Conservation (phyloP, 2,797 vertebrate species). For the Lagodon rhomboides region DNA sequence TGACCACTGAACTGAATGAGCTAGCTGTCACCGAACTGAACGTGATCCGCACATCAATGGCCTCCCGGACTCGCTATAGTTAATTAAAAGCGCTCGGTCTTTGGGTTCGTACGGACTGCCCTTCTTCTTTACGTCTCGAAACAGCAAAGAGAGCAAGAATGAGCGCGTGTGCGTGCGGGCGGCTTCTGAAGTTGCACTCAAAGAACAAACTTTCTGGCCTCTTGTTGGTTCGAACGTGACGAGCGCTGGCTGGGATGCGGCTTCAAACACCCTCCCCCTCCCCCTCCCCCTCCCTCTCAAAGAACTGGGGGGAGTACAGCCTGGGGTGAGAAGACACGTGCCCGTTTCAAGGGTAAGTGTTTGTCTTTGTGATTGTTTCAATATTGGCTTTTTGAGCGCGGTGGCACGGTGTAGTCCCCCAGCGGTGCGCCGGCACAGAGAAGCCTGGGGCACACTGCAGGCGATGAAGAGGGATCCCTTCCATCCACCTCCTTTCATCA, state of each 20-base stretch:
- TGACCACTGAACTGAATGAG: conserved; percentile 80
- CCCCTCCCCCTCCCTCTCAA: conserved; percentile 13
- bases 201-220: conserved; percentile 64
- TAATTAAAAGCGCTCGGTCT: conserved; percentile 69
- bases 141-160: conserved; percentile 8
- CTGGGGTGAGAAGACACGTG: conserved; percentile 71
- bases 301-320: conserved; percentile 54
- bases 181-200: conserved; percentile 36
- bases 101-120: conserved; percentile 44
- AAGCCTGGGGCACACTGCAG: conserved; percentile 81
- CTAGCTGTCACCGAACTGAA: conserved; percentile 73
- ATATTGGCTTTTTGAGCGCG: conserved; percentile 81
- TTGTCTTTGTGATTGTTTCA: conserved; percentile 83
- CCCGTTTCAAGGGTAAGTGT: conserved; percentile 80
- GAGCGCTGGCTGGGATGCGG: conserved; percentile 44
- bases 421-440: conserved; percentile 66
- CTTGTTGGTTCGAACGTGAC: conserved; percentile 62
- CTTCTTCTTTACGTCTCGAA: conserved; percentile 46
- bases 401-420: conserved; percentile 74
- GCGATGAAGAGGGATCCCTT: conserved; percentile 82
- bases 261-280: conserved; percentile 60
- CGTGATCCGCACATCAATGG: conserved; percentile 74
- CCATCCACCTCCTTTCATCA: conserved; percentile 84
- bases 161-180: not conserved
- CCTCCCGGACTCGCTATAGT: conserved; percentile 38